Evolutionary conservation across 1,140 invertebrate genomes (phyloP), one percentile per base, ranked within the genome.

Genomic region (Tetragonula clypearis): DNA sequence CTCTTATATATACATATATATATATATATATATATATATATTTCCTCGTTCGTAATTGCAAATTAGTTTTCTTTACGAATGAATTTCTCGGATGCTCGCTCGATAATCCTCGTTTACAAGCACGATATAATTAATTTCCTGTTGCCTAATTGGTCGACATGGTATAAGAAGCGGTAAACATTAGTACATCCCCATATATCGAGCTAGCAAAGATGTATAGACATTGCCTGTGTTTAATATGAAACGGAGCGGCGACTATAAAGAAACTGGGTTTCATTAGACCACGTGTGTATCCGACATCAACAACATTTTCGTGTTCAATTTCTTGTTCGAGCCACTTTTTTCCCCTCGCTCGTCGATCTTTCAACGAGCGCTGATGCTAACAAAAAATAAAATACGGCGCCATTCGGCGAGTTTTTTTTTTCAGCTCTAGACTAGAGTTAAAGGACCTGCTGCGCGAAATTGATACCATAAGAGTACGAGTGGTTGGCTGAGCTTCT

Each of bases 61-160:
- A 77, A 83, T 83, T 83, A 83, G 75, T 69, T 83, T 78, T 78
- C 75, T 78, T 76, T 19, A 35, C 3, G 35, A 71, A 83, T 75
- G 75, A 83, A 83, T 78, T 78, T 75, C 82, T 55, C 65, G 65
- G n/a, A 17, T 79, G 12, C 2, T n/a, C 55, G 56, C 49, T n/a
- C 49, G 75, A 58, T 83, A 78, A 83, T 77, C 75, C 58, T 75
- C 71, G 74, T 78, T 83, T 71, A 78, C 74, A 78, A 35, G 58
- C 53, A 35, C n/a, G 75, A 78, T 83, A 49, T 82, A 75, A 82
- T 75, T 82, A 82, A 82, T 82, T 75, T 82, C 80, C 72, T 75
- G 72, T 60, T 19, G 55, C 17, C 30, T 8, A 14, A 56, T 69
- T 69, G 68, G 21, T 26, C 77, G 79, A 82, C 53, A 73, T 11